These are phyloP conservation scores for Mimas tiliae DNA, from an alignment of 2,888 invertebrate genomes.

Conservation along the genomic window DNA sequence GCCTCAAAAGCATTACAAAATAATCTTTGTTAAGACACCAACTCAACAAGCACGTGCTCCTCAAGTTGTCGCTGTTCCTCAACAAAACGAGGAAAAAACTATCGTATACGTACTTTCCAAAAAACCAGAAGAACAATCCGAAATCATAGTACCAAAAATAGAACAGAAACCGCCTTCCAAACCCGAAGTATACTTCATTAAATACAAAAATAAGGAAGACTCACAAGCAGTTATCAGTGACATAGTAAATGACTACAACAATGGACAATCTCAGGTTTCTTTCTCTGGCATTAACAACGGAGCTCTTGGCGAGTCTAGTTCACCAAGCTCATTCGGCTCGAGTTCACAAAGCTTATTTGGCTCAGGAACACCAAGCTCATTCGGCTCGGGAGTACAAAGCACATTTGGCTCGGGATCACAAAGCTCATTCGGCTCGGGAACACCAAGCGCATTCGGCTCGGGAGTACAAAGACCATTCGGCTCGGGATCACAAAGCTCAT, in stretches of 20 bases:
- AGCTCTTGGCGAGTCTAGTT: constrained; percentile 24
- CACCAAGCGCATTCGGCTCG: too few species aligned
- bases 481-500: constrained; percentile 24
- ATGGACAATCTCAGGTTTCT: constrained; percentile 37
- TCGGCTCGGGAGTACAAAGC: too few species aligned
- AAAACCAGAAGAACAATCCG: constrained; percentile 88
- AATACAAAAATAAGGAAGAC: constrained; percentile 88
- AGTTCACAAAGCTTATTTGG: constrained; percentile 18
- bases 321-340: constrained; percentile 24
- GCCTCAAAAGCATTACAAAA: constrained; percentile 91
- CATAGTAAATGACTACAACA: constrained; percentile 72
- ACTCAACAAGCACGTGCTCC: constrained; percentile 86
- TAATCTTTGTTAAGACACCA: constrained; percentile 92
- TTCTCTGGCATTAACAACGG: constrained; percentile 27
- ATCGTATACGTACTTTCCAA: constrained; percentile 91
- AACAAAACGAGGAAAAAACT: constrained; percentile 90
- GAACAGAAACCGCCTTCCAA: constrained; percentile 89
- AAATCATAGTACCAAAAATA: constrained; percentile 87
- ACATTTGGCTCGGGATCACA: constrained; percentile 26
- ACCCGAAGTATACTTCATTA: constrained; percentile 91
- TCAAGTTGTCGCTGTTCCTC: constrained; percentile 87
- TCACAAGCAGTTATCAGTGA: constrained; percentile 75
- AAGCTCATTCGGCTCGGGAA: too few species aligned
- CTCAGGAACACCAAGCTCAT: constrained; percentile 12
- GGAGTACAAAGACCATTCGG: background rate